Evolutionary conservation across 2,113 vertebrate species (phyloP).

Genomic region (Pristiophorus japonicus): DNA sequence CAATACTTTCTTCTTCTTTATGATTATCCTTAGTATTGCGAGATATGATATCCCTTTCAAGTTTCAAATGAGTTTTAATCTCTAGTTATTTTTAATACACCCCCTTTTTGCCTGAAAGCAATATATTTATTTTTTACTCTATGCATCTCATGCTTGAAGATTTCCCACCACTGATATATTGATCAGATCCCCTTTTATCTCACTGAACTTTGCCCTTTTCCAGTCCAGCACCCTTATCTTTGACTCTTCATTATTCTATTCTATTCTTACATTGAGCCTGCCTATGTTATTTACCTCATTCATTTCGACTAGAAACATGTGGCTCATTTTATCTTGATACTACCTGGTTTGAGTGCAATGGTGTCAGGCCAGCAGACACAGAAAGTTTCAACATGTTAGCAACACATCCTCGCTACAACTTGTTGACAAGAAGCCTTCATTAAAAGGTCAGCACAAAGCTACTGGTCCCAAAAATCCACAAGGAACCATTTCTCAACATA

Average conservation of each 20-base stretch:
- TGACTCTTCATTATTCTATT: not conserved
- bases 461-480: not conserved
- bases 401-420: not conserved
- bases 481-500: not conserved
- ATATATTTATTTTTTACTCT: not conserved
- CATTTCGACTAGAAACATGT: not conserved
- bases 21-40: not conserved
- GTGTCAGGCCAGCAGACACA: not conserved
- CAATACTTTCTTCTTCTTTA: not conserved
- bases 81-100: not conserved
- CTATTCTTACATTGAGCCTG: not conserved
- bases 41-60: not conserved
- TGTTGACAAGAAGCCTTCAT: not conserved
- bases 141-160: not conserved
- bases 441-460: not conserved
- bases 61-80: not conserved
- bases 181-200: not conserved
- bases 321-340: no score
- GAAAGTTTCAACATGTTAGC: not conserved
- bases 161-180: not conserved
- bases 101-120: not conserved
- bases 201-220: not conserved
- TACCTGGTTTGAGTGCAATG: not conserved
- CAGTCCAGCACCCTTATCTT: not conserved
- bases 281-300: not conserved